These are phyloP conservation scores for Antitype chi DNA, from an alignment of 2,888 invertebrate genomes.

Conservation along the genomic window DNA sequence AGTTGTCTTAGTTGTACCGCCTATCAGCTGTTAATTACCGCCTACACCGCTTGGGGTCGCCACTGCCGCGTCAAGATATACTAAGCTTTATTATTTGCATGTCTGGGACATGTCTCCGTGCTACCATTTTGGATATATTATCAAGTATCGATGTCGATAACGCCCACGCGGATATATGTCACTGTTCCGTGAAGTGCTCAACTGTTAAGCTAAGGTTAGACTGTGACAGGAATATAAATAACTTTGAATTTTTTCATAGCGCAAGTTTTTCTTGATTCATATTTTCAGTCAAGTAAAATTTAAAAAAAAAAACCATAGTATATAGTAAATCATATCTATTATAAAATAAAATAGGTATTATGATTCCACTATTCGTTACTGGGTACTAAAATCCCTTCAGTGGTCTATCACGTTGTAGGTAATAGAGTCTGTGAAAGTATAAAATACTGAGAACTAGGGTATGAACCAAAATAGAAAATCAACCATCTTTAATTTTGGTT, in stretches of 20 bases:
- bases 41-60: constrained; percentile 78
- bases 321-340: not conserved
- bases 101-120: constrained; percentile 67
- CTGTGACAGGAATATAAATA: not conserved
- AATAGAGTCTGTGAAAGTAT: not conserved
- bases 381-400: not conserved
- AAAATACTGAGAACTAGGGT: not conserved
- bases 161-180: constrained; percentile 55
- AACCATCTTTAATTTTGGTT: too few species aligned
- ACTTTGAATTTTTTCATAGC: not conserved
- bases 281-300: not conserved
- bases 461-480: not conserved
- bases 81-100: constrained; percentile 66
- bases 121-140: constrained; percentile 70
- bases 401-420: too few species aligned
- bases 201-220: constrained; percentile 31
- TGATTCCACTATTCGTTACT: not conserved
- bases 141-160: constrained; percentile 62
- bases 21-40: constrained; percentile 83
- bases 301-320: too few species aligned
- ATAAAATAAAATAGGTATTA: not conserved
- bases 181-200: constrained; percentile 21
- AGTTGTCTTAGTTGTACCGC: constrained; percentile 74
- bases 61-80: constrained; percentile 69
- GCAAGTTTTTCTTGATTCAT: not conserved